Evolutionary conservation across 2,888 invertebrate genomes (phyloP).

Genomic region (Drosophila nr. medialis): DNA sequence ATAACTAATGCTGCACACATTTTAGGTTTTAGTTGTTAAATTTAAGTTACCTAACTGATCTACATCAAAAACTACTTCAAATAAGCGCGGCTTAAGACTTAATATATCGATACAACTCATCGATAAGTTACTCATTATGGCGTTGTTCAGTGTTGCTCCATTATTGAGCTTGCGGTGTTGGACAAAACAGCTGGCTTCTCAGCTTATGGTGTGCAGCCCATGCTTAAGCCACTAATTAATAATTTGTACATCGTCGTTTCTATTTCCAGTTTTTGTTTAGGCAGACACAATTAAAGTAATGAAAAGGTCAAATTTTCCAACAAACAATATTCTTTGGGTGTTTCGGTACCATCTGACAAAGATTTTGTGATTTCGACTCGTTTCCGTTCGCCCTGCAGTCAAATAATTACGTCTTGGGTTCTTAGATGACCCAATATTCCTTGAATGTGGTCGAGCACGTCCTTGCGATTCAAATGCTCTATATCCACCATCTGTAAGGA

Average conservation of each 20-base stretch:
- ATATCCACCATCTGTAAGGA: neutral
- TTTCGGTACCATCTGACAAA: neutral
- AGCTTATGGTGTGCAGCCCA: neutral
- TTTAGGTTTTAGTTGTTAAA: neutral
- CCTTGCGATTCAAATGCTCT: neutral
- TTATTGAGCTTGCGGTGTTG: conserved; percentile 5
- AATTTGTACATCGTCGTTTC: fast-evolving
- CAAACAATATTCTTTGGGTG: neutral
- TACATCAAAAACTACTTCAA: neutral
- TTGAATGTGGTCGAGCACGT: neutral
- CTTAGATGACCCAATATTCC: neutral
- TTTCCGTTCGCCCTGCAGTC: neutral
- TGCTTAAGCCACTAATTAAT: neutral
- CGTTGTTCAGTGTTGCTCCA: neutral
- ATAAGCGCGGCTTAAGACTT: conserved; percentile 14
- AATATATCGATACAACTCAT: conserved; percentile 9
- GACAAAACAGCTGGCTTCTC: neutral
- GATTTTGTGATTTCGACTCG: neutral
- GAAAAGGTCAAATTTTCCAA: neutral
- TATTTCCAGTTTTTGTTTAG: neutral
- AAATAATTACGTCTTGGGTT: neutral
- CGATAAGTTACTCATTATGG: conserved; percentile 6
- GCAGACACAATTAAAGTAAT: neutral
- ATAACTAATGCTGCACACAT: neutral
- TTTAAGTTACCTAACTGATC: neutral